Base-by-base conservation (phyloP, 2,113 vertebrate genomes). In the Microtus richardsoni region DNA sequence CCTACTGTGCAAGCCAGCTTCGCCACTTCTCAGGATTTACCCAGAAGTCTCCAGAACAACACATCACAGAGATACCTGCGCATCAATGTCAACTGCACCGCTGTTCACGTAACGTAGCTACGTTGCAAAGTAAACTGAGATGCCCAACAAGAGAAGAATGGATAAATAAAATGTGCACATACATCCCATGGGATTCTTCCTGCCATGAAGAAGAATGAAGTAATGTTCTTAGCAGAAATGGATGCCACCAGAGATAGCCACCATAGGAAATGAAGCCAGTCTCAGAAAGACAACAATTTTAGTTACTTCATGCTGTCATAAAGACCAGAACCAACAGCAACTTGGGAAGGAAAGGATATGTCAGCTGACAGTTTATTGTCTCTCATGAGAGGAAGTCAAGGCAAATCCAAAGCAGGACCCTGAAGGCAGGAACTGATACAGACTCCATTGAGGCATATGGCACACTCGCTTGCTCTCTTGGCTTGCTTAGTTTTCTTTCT, bases 361-460 rank as follows among this genome's bases (percentile, higher is more conserved):
- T 82, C 52, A 4, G 21, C 52, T 60, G 26, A 80, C 47, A 58
- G 19, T 52, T 54, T 54, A 22, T 10, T n/a, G 10, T n/a, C 52
- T 54, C 22, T 24, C 11, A 58, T 12, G 36, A 58, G 52, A 3
- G 21, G 12, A 60, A 60, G 36, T 22, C 78, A 13, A 60, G 21
- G 52, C 22, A 82, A 82, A 82, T 11, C 7, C 36, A 14, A 24
- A 26, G 79, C 10, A 24, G 52, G 79, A 58, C n/a, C 21, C 79
- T 14, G 21, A 58, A 82, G 79, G 36, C 52, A 58, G 22, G 9
- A 41, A 62, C 54, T 83, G 21, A 62, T 17, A 22, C 22, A 83
- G 24, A 62, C 2, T 28, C 54, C 13, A 9, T 41, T 13, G 19
- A 17, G 19, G 26, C 5, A 0, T 6, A 7, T 8, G 39, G 52